phyloP scores from a whole-genome alignment of 2,888 invertebrate species.

The Chrysodeixis includens region DNA sequence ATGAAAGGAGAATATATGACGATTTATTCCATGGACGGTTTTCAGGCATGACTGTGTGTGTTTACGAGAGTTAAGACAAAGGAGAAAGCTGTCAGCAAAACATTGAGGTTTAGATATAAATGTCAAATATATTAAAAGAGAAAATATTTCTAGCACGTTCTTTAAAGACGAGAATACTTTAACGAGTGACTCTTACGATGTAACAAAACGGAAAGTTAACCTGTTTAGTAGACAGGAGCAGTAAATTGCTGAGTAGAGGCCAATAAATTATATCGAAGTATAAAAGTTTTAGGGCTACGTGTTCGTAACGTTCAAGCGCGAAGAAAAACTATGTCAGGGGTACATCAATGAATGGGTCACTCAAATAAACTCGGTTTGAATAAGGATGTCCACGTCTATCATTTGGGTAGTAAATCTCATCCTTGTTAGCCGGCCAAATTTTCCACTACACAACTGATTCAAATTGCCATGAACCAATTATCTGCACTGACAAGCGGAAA shows the following conservation, averaged over 20 bases:
- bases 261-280: slow-evolving; percentile 40
- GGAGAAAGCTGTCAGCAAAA: too few relatives aligned
- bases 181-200: slow-evolving; percentile 33
- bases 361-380: background rate
- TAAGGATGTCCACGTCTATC: too few relatives aligned
- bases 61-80: background rate
- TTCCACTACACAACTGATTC: background rate
- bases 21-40: background rate
- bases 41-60: background rate
- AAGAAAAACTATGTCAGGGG: too few relatives aligned
- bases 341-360: too few relatives aligned
- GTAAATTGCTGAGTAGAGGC: slow-evolving; percentile 33
- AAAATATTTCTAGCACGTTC: too few relatives aligned
- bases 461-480: background rate
- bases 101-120: too few relatives aligned
- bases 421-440: background rate
- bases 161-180: too few relatives aligned
- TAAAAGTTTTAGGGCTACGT: too few relatives aligned
- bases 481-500: background rate
- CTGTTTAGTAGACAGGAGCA: slow-evolving; percentile 29
- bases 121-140: too few relatives aligned
- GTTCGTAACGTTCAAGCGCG: too few relatives aligned
- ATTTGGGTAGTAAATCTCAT: too few relatives aligned
- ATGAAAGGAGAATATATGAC: background rate
- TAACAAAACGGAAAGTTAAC: slow-evolving; percentile 45